These are phyloP conservation scores for Cactoblastis cactorum DNA, from an alignment of 2,888 invertebrate genomes.

Conservation along the genomic window DNA sequence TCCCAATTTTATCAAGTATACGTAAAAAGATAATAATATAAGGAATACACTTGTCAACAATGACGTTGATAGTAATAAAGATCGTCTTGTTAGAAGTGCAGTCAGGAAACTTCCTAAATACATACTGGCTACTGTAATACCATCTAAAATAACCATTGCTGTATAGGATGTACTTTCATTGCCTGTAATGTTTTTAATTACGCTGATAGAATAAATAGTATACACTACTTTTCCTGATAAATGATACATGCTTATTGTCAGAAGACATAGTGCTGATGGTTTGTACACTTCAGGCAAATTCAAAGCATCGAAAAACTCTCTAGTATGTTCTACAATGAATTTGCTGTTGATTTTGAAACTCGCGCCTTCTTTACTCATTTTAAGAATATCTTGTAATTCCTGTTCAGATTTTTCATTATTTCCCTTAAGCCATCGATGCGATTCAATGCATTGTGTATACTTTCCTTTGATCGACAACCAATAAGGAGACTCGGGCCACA, in stretches of 20 bases:
- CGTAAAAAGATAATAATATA: conserved; percentile 43
- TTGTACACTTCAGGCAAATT: conserved; percentile 34
- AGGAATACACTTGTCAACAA: conserved; percentile 41
- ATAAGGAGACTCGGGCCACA: conserved; percentile 42
- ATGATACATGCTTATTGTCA: conserved; percentile 25
- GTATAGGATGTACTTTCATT: conserved; percentile 43
- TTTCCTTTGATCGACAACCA: conserved; percentile 39
- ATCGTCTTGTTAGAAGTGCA: conserved; percentile 42
- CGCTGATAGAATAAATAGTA: conserved; percentile 44
- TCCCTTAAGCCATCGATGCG: conserved; percentile 40
- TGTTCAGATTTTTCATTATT: conserved; percentile 29
- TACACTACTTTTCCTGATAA: conserved; percentile 41
- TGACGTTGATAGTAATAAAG: conserved; percentile 40
- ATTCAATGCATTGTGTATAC: conserved; percentile 28
- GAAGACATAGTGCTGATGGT: conserved; percentile 32
- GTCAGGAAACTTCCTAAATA: conserved; percentile 47
- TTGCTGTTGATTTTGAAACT: conserved; percentile 16
- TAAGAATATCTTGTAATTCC: conserved; percentile 32
- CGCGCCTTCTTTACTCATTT: conserved; percentile 26
- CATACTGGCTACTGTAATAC: conserved; percentile 51
- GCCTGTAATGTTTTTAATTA: conserved; percentile 42
- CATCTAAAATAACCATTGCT: conserved; percentile 55
- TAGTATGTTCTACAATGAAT: conserved; percentile 21
- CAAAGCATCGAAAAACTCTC: conserved; percentile 22
- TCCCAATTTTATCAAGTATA: conserved; percentile 37